A percentile compares a stretch with the other conserved stretches of the same genome.
Evolutionary conservation across 2,888 invertebrate species (phyloP).

Genomic region (Morpho achilles): DNA sequence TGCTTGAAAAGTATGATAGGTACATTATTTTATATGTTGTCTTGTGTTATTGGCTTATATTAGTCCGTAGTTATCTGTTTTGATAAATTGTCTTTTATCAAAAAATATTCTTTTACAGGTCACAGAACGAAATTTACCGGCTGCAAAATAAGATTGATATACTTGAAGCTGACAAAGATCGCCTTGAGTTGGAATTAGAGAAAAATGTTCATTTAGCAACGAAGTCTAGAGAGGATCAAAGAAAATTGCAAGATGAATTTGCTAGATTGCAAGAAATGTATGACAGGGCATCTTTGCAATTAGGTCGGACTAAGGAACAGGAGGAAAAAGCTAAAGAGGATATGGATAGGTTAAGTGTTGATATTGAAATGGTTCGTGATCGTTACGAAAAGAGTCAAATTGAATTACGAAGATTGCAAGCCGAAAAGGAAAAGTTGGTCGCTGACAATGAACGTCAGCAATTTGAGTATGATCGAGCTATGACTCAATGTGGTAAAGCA

Average conservation of each 20-base stretch:
- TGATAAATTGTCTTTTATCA: constrained; percentile 9
- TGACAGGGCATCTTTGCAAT: constrained; percentile 90
- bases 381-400: constrained; percentile 93
- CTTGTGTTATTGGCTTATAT: constrained; percentile 56
- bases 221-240: constrained; percentile 90
- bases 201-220: constrained; percentile 88
- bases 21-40: constrained; percentile 67
- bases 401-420: constrained; percentile 89
- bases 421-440: constrained; percentile 91
- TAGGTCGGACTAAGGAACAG: constrained; percentile 91
- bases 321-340: constrained; percentile 95
- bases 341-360: constrained; percentile 86
- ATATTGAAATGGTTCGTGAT: constrained; percentile 92
- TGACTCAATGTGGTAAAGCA: constrained; percentile 91
- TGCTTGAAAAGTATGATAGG: constrained; percentile 95
- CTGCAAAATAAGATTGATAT: constrained; percentile 93
- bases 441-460: constrained; percentile 91
- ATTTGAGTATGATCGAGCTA: constrained; percentile 92
- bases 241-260: constrained; percentile 92
- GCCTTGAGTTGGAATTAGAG: constrained; percentile 91
- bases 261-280: constrained; percentile 93
- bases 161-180: constrained; percentile 91
- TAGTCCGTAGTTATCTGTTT: constrained; percentile 23
- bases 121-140: constrained; percentile 93
- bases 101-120: constrained; percentile 74